Conservation (phyloP, 2,113 vertebrate genomes). For the Limnothrissa miodon region DNA sequence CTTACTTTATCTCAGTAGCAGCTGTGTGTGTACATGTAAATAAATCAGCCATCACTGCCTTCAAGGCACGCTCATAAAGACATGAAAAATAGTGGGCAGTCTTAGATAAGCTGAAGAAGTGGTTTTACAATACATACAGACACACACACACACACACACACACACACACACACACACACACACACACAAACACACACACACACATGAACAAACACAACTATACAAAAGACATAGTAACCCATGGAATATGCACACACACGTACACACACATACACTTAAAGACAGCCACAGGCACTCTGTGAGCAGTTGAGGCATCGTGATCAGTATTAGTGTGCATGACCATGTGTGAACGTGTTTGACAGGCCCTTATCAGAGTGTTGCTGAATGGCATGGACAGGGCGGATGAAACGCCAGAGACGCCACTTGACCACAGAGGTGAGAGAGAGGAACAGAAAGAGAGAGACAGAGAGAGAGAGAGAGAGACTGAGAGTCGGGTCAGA, state of each 20-base stretch:
- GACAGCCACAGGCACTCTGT: neutral
- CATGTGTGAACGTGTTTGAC: conserved; percentile 21
- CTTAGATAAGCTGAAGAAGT: neutral
- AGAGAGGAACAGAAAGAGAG: neutral
- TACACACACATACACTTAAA: neutral
- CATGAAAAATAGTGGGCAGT: neutral
- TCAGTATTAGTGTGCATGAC: neutral
- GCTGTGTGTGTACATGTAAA: neutral
- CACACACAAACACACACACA: neutral
- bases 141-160: neutral
- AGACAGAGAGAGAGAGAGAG: neutral
- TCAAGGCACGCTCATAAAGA: neutral
- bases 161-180: neutral
- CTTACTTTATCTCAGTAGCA: neutral
- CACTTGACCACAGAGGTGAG: conserved; percentile 42
- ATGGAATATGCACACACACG: neutral
- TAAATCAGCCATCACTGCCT: neutral
- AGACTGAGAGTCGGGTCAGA: conserved; percentile 28
- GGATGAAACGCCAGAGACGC: conserved; percentile 6
- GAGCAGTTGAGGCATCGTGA: neutral
- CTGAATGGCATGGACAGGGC: conserved; percentile 25
- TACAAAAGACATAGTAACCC: too few relatives aligned
- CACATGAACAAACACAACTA: neutral
- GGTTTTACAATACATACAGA: neutral
- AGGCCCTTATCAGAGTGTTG: conserved; percentile 31